Conservation (phyloP, 2,888 invertebrate genomes). For the Oscheius sp. region DNA sequence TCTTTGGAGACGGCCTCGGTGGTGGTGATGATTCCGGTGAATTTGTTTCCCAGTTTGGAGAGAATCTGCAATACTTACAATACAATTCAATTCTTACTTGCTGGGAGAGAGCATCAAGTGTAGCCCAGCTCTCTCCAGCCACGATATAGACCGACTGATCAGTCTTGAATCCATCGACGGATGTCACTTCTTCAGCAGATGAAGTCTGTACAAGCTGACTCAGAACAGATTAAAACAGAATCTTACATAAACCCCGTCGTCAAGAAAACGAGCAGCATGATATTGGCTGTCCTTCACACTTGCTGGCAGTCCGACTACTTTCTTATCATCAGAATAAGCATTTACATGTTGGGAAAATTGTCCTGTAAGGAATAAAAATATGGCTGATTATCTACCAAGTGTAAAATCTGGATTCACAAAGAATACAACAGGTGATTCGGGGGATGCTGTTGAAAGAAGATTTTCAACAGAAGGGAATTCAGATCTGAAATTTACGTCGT, state of each 20-base stretch:
- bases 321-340: constrained; percentile 40
- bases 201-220: neutral
- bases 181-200: constrained; percentile 36
- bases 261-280: constrained; percentile 42
- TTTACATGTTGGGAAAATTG: constrained; percentile 46
- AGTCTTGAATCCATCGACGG: constrained; percentile 34
- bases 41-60: constrained; percentile 38
- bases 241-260: constrained; percentile 39
- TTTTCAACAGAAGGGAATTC: constrained; percentile 31
- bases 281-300: constrained; percentile 42
- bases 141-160: constrained; percentile 46
- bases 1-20: constrained; percentile 44
- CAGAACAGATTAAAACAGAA: neutral
- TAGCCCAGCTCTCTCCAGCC: constrained; percentile 51
- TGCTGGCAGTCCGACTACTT: constrained; percentile 38
- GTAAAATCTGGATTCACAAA: constrained; percentile 55
- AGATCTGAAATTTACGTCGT: constrained; percentile 2
- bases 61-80: constrained; percentile 30
- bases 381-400: constrained; percentile 35
- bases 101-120: constrained; percentile 42
- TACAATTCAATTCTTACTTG: constrained; percentile 24
- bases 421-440: constrained; percentile 51
- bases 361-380: constrained; percentile 31
- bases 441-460: constrained; percentile 39
- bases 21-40: constrained; percentile 42